Evolutionary conservation across 2,113 vertebrate genomes (phyloP).

Genomic region (Candoia aspera): DNA sequence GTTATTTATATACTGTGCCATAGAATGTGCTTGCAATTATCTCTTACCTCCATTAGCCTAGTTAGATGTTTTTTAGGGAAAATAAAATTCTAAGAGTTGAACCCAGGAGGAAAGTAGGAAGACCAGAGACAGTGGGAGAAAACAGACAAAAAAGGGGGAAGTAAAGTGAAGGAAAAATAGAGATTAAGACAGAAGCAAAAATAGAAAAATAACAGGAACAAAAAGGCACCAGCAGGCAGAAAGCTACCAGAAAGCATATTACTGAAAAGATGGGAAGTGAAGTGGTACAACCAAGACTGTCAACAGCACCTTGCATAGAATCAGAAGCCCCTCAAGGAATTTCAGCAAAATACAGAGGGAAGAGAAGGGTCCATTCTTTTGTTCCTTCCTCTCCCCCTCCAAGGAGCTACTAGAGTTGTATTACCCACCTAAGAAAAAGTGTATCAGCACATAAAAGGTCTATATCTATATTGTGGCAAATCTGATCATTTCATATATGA

Average conservation of each 20-base stretch:
- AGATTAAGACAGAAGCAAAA: background rate
- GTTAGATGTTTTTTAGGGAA: background rate
- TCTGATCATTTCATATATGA: background rate
- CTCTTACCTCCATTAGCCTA: background rate
- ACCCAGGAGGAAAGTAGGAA: background rate
- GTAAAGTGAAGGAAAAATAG: background rate
- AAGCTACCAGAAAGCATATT: background rate
- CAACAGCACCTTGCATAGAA: background rate
- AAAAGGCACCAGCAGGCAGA: background rate
- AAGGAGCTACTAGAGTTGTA: background rate
- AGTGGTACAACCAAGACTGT: background rate
- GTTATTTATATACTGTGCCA: too few relatives aligned
- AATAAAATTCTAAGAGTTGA: background rate
- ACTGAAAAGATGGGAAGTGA: background rate
- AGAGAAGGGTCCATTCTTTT: background rate
- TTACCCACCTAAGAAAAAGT: background rate
- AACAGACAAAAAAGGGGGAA: background rate
- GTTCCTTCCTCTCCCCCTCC: background rate
- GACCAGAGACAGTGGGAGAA: background rate
- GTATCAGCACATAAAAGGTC: background rate
- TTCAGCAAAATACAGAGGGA: background rate
- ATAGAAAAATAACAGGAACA: background rate
- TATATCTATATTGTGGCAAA: background rate
- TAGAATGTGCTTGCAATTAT: background rate
- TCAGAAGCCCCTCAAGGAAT: background rate